Evolutionary conservation across 2,797 vertebrate species (phyloP).

Genomic region (Galagoides demidoff): DNA sequence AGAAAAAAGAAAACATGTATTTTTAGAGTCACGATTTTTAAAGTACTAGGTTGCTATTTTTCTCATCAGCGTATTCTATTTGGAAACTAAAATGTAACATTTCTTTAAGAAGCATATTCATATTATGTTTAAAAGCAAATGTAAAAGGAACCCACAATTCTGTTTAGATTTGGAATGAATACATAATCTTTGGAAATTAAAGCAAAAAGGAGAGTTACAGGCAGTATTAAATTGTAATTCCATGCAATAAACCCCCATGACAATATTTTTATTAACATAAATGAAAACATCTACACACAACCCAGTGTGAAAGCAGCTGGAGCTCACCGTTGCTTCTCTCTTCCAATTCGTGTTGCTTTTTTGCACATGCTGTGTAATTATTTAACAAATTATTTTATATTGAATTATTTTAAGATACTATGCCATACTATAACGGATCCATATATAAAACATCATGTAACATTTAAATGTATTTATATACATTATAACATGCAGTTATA

Average conservation of each 20-base stretch:
- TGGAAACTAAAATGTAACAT: slow-evolving; percentile 53
- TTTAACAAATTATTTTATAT: too few relatives aligned
- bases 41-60: slow-evolving; percentile 32
- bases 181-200: slow-evolving; percentile 60
- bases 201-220: slow-evolving; percentile 7
- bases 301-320: background rate
- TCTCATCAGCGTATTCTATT: slow-evolving; percentile 53
- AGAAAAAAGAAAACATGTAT: background rate
- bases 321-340: background rate
- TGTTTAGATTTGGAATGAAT: slow-evolving; percentile 27
- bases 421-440: background rate
- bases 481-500: background rate
- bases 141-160: slow-evolving; percentile 43
- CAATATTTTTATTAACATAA: slow-evolving; percentile 44
- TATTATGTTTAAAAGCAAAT: slow-evolving; percentile 50
- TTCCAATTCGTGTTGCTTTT: slow-evolving; percentile 40
- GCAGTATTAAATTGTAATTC: background rate
- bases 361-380: background rate
- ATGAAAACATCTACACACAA: slow-evolving; percentile 38
- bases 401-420: slow-evolving; percentile 1
- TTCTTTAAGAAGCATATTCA: slow-evolving; percentile 31
- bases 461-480: background rate
- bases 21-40: slow-evolving; percentile 52
- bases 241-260: background rate
- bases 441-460: background rate